Base-by-base conservation (phyloP, 2,888 invertebrate genomes). In the Prenolepis imparis region DNA sequence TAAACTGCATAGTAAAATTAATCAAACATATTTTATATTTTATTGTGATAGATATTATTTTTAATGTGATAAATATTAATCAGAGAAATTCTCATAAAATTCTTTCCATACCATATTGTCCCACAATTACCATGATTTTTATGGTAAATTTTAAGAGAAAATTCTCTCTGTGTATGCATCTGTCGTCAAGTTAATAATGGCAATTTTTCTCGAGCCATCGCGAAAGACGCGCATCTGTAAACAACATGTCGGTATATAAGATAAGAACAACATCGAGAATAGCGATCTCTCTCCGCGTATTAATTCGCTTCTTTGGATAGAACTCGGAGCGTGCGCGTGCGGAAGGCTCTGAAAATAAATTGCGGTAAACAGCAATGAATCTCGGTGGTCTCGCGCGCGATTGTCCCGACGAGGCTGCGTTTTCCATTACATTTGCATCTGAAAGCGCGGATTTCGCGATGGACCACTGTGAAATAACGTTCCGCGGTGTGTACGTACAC, bases 341-440 rank as follows among this genome's bases (percentile, higher is more conserved):
- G 67, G 28, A 68, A 28, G 74, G 78, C 72, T 36, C 70, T 72
- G 78, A 87, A 87, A 88, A 84, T 89, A 87, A 89, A 89, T 88
- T 86, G 84, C 82, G 86, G 87, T 89, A 89, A 89, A 89, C 67
- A 86, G 75, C 78, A 83, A 84, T 89, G 86, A 89, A 89, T 89
- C 72, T 88, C 84, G 77, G 68, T 41, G 18, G 67, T 52, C 55
- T 52, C 59, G 24, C 72, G 78, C 72, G 74, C 88, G 81, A 89
- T 88, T 89, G 88, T 88, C 48, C 88, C 36, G 36, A n/a, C 70
- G 67, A 21, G 21, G 72, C 52, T n/a, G 36, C 72, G 81, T 39
- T 28, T 28, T 78, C 82, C 78, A 85, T 84, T 82, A 72, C 83
- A 88, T 89, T 89, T 89, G 86, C 88, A 88, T 89, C 80, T 84